phyloP scores from a whole-genome alignment of 2,797 vertebrate species.

The Myoxocephalus aenaeus region DNA sequence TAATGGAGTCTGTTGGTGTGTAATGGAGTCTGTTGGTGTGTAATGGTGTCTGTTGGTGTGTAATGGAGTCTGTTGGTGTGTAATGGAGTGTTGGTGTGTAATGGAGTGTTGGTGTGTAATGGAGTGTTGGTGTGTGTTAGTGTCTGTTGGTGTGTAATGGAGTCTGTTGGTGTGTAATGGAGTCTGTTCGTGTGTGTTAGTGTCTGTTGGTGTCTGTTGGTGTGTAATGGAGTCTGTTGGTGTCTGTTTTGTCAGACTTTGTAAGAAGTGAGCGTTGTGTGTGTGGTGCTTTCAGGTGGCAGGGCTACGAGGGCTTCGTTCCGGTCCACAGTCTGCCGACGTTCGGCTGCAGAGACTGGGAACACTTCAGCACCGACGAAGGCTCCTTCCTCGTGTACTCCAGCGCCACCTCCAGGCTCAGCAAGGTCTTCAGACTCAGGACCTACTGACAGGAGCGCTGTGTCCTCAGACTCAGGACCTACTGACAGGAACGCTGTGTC shows the following conservation, averaged over 20 bases:
- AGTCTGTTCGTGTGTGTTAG: no score
- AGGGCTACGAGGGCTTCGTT: slow-evolving; percentile 95
- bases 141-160: no score
- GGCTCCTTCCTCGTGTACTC: slow-evolving; percentile 95
- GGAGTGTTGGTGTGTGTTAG: background rate
- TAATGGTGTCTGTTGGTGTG: no score
- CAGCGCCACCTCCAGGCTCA: slow-evolving; percentile 92
- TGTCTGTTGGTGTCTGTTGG: no score
- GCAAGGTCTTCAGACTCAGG: slow-evolving; percentile 92
- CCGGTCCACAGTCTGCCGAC: slow-evolving; percentile 90
- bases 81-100: no score
- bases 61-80: background rate
- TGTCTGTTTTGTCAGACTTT: background rate
- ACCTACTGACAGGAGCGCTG: slow-evolving; percentile 75
- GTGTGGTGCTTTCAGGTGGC: slow-evolving; percentile 86
- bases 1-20: background rate
- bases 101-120: background rate
- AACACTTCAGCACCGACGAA: slow-evolving; percentile 87
- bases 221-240: background rate
- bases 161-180: no score
- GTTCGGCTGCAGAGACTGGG: slow-evolving; percentile 95
- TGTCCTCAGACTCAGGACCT: no score
- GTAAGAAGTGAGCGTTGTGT: no score
- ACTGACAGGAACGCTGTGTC: slow-evolving; percentile 67
- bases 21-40: no score